phyloP scores from a whole-genome alignment of 2,888 invertebrate species.

The Hymenopus coronatus region DNA sequence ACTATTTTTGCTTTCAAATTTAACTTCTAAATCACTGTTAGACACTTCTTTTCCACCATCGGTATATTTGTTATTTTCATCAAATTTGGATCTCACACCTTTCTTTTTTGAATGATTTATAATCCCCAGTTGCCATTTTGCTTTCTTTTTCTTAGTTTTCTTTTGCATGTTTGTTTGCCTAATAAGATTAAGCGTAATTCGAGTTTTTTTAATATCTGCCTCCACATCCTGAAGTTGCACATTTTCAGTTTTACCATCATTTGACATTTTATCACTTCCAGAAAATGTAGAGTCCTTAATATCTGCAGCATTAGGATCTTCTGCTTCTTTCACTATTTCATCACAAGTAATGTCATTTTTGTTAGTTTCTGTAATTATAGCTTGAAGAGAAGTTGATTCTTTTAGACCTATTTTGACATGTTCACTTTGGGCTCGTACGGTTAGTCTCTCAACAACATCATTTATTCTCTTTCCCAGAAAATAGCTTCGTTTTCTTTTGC shows the following conservation, averaged over 20 bases:
- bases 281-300: background rate
- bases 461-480: conserved; percentile 17
- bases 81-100: background rate
- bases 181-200: conserved; percentile 11
- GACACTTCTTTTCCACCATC: background rate
- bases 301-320: background rate
- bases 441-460: conserved; percentile 19
- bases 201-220: background rate
- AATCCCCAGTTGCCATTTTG: conserved; percentile 41
- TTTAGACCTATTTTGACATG: background rate
- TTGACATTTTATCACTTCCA: background rate
- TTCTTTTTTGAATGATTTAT: conserved; percentile 31
- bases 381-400: background rate
- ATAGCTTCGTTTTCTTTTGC: background rate
- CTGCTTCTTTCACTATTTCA: background rate
- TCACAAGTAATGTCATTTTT: background rate
- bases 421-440: background rate
- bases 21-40: background rate
- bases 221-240: background rate
- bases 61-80: background rate
- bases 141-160: conserved; percentile 42
- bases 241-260: background rate
- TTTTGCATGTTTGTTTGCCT: background rate
- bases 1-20: background rate
- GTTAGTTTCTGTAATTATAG: background rate